Evolutionary conservation across 2,888 invertebrate species (phyloP), one percentile per base, ranked within the genome.

Genomic region (Torymus aiolomorphi): DNA sequence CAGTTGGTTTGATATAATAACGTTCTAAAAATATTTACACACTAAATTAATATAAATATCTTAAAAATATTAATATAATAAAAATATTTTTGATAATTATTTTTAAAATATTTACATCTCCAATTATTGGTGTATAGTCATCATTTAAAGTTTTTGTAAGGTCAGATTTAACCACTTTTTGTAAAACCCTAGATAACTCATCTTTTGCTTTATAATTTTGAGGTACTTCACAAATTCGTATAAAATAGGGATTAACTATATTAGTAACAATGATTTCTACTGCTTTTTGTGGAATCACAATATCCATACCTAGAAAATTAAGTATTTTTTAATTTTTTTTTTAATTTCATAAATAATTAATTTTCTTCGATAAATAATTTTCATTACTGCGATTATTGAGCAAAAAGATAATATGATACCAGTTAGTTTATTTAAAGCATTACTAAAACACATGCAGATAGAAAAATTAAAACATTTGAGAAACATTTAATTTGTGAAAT

Each of bases 181-280:
- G 66, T 54, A 88, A 78, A 62, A 83, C 78, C 12, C 52, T 66
- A 13, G 24, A 77, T 13, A 88, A 83, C 24, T 11, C 65, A 12
- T 81, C 59, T 16, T 85, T 71, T 24, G 63, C 75, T 8, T 73
- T 59, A 1, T 56, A 20, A 59, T 84, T 81, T 57, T 75, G 54
- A 4, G 83, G 62, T 0, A 73, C 74, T 66, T 86, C 79, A 62
- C 82, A 82, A 4, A 88, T 84, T 82, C 84, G 80, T 14, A 89
- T 85, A 4, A 78, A 70, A 16, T 84, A 87, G 3, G 88, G 89
- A 83, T 84, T 86, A 24, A 86, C 56, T 51, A 88, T 79, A 71
- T 86, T 87, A 11, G 87, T 87, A 10, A 89, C 83, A 81, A 80
- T 83, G 20, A 89, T 76, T 54, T 83, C 76, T 0, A 84, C 77